Evolutionary conservation across 2,888 invertebrate genomes (phyloP).

Genomic region (Alitta virens): DNA sequence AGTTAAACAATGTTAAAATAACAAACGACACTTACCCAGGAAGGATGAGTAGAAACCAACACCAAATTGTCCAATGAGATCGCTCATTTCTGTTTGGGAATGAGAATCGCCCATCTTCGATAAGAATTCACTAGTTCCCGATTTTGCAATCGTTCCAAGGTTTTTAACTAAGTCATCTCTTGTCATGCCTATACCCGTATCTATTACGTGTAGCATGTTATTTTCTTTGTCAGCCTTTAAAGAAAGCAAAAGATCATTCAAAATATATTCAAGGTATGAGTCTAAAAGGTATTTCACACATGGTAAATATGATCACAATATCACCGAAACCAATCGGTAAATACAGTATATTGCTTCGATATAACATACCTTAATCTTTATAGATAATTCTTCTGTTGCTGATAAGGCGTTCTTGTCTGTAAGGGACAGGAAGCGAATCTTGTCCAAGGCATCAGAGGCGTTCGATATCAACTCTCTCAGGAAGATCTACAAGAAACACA

Average conservation of each 20-base stretch:
- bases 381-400: constrained; percentile 77
- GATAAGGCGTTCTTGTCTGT: constrained; percentile 80
- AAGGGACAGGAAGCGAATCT: constrained; percentile 88
- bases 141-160: constrained; percentile 97
- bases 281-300: too few relatives aligned
- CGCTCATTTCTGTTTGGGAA: constrained; percentile 72
- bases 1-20: too few relatives aligned
- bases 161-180: constrained; percentile 89
- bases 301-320: background rate
- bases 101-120: constrained; percentile 71
- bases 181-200: constrained; percentile 98
- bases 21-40: constrained; percentile 59
- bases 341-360: too few relatives aligned
- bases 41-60: constrained; percentile 99
- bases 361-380: constrained; percentile 77
- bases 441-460: constrained; percentile 97
- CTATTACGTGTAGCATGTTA: constrained; percentile 87
- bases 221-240: constrained; percentile 81
- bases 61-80: constrained; percentile 99
- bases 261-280: constrained; percentile 2
- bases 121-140: constrained; percentile 94
- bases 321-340: background rate
- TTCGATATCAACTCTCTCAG: constrained; percentile 97
- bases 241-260: background rate
- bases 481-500: constrained; percentile 71